phyloP scores from a whole-genome alignment of 2,113 vertebrate species.

The Sclerurus mexicanus region DNA sequence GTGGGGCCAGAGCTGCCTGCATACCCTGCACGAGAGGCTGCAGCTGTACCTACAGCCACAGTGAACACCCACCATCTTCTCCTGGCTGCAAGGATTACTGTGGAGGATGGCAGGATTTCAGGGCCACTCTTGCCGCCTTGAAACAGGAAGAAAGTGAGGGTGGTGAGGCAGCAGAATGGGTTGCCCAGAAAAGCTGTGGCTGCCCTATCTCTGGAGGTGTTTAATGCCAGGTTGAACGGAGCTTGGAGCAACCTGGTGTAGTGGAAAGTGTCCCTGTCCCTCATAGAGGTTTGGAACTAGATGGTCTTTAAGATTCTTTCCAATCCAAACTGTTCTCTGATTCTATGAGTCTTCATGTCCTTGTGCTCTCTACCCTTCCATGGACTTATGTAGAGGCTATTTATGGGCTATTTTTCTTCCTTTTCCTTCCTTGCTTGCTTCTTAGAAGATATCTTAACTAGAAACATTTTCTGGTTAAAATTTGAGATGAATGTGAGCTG shows the following conservation, averaged over 20 bases:
- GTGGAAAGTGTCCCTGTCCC: not conserved
- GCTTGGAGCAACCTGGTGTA: not conserved
- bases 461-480: not conserved
- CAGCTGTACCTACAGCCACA: not conserved
- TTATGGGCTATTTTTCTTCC: not conserved
- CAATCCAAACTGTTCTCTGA: not conserved
- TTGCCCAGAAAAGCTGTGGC: not conserved
- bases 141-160: not conserved
- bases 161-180: not conserved
- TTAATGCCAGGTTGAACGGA: not conserved
- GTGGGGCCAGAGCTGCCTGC: not conserved
- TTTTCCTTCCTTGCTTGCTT: not conserved
- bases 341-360: not conserved
- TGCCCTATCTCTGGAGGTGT: not conserved
- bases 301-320: not conserved
- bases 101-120: not conserved
- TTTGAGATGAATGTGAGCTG: not conserved
- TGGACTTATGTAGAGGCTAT: not conserved
- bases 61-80: fast-evolving
- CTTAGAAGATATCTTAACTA: not conserved
- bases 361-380: not conserved
- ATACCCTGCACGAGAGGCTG: not conserved
- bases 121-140: not conserved
- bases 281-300: not conserved
- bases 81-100: not conserved